Conservation (phyloP, 2,888 invertebrate species). For the Nomada flava region DNA sequence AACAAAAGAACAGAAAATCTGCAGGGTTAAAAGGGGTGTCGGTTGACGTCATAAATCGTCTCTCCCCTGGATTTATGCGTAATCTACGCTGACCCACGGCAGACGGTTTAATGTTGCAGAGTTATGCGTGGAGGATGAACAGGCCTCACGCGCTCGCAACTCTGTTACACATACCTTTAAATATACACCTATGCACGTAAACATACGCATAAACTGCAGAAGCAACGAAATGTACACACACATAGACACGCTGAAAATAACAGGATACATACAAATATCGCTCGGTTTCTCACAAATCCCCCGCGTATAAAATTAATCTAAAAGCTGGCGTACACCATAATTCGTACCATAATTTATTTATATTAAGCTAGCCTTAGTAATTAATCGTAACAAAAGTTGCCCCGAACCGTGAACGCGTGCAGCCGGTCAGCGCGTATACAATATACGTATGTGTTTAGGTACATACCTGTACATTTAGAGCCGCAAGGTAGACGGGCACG, state of each 20-base stretch:
- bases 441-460: too few relatives aligned
- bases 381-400: too few relatives aligned
- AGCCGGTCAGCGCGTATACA: slow-evolving; percentile 27
- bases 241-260: not conserved
- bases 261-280: not conserved
- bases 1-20: slow-evolving; percentile 36
- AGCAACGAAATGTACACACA: too few relatives aligned
- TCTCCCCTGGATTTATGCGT: slow-evolving; percentile 76
- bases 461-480: not conserved
- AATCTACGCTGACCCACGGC: slow-evolving; percentile 76
- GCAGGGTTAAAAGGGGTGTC: slow-evolving; percentile 48
- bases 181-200: not conserved
- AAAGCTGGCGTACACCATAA: too few relatives aligned
- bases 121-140: slow-evolving; percentile 66
- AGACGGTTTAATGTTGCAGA: slow-evolving; percentile 74
- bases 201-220: not conserved
- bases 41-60: slow-evolving; percentile 71
- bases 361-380: too few relatives aligned
- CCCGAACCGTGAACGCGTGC: not conserved
- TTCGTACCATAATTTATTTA: too few relatives aligned
- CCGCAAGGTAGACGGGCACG: slow-evolving; percentile 25
- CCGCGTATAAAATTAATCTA: too few relatives aligned
- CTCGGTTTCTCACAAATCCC: too few relatives aligned
- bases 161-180: slow-evolving; percentile 21
- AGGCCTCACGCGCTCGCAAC: slow-evolving; percentile 15